A percentile compares a stretch with the other conserved stretches of the same genome.
Evolutionary conservation across 2,888 invertebrate genomes (phyloP).

Genomic region (Eilema caniola): DNA sequence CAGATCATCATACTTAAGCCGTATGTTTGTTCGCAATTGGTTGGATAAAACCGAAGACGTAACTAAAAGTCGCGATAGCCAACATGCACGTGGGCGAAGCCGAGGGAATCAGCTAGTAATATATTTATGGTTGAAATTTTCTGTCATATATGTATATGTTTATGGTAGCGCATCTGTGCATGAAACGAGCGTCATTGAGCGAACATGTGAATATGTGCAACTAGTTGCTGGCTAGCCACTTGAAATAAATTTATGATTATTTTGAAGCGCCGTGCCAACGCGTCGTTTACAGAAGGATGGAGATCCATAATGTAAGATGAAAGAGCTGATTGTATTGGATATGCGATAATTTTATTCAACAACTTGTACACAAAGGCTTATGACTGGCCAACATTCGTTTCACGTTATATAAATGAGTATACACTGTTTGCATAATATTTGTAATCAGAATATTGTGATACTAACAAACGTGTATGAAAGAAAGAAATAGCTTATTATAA

Average conservation of each 20-base stretch:
- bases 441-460: slow-evolving; percentile 15
- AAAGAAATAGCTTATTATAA: neutral
- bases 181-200: slow-evolving; percentile 61
- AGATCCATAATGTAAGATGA: slow-evolving; percentile 42
- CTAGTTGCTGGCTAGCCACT: slow-evolving; percentile 60
- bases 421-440: slow-evolving; percentile 28
- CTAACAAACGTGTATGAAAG: slow-evolving; percentile 2
- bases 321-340: slow-evolving; percentile 41
- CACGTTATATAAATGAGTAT: slow-evolving; percentile 17
- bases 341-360: slow-evolving; percentile 34
- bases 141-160: slow-evolving; percentile 20
- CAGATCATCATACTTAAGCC: neutral
- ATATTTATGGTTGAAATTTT: neutral
- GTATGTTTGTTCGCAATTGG: neutral
- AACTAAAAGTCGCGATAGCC: neutral
- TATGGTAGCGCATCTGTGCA: slow-evolving; percentile 37
- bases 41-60: too few relatives aligned
- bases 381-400: slow-evolving; percentile 36
- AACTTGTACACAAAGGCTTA: slow-evolving; percentile 27
- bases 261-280: slow-evolving; percentile 75
- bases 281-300: slow-evolving; percentile 68
- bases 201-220: slow-evolving; percentile 49
- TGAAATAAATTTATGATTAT: slow-evolving; percentile 80
- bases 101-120: neutral
- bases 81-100: neutral